Conservation (phyloP, 1,140 invertebrate species). For the Coptotermes formosanus region DNA sequence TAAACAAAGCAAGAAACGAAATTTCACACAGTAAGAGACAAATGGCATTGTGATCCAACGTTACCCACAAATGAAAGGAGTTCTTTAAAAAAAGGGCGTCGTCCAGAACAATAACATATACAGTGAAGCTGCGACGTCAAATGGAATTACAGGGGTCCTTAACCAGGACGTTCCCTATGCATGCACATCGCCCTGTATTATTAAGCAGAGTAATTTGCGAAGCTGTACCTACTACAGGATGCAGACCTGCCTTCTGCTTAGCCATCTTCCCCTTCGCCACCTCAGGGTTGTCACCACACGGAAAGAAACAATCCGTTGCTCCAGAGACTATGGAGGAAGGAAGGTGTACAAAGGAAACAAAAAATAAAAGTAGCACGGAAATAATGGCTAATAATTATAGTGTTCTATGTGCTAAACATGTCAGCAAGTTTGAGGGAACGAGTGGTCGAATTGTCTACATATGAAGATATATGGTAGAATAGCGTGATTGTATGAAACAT, state of each 20-base stretch:
- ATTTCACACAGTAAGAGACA: too few relatives aligned
- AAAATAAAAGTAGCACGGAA: background rate
- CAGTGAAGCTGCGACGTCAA: background rate
- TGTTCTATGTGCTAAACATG: background rate
- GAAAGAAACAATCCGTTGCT: background rate
- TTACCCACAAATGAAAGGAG: too few relatives aligned
- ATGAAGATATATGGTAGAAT: constrained; percentile 14
- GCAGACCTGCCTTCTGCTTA: background rate
- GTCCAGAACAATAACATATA: background rate
- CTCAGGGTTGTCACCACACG: background rate
- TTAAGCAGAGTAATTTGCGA: background rate
- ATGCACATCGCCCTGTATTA: background rate
- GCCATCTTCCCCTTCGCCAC: background rate
- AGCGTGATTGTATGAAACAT: background rate
- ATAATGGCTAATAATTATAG: background rate
- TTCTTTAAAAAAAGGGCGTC: too few relatives aligned
- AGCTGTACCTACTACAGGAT: background rate
- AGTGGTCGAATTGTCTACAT: background rate
- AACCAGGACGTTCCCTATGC: background rate
- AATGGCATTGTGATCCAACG: too few relatives aligned
- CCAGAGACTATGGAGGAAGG: background rate
- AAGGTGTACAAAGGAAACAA: background rate
- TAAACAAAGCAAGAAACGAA: too few relatives aligned
- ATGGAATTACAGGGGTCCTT: background rate
- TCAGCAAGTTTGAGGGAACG: background rate